Percentiles rank a stretch among this genome's conserved stretches.
These are phyloP conservation scores for Gopherus evgoodei DNA, from an alignment of 2,113 vertebrate genomes.

Conservation along the genomic window DNA sequence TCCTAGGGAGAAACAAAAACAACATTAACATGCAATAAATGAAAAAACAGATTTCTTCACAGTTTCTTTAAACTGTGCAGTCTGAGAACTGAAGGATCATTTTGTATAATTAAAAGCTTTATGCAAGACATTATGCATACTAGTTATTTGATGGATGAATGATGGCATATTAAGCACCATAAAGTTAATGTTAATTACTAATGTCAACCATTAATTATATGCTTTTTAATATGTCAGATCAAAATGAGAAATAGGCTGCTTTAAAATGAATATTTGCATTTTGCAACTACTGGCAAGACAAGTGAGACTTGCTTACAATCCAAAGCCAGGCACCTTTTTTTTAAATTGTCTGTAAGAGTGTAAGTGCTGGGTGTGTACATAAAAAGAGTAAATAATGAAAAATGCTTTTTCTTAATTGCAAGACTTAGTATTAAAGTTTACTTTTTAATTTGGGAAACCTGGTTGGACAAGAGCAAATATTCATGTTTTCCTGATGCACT, in stretches of 20 bases:
- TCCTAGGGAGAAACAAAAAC: constrained; percentile 78
- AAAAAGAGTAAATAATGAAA: constrained; percentile 12
- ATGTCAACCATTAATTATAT: constrained; percentile 86
- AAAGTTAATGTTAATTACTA: constrained; percentile 87
- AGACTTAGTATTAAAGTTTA: constrained; percentile 20
- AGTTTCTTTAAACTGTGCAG: constrained; percentile 26
- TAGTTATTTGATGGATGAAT: constrained; percentile 80
- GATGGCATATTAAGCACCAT: constrained; percentile 83
- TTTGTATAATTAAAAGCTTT: constrained; percentile 76
- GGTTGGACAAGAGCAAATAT: constrained; percentile 25
- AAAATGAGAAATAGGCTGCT: constrained; percentile 80
- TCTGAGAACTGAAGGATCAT: constrained; percentile 58
- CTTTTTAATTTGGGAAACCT: constrained; percentile 39
- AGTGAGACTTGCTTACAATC: constrained; percentile 62
- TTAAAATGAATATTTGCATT: constrained; percentile 73
- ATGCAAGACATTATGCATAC: constrained; percentile 68
- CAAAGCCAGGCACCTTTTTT: constrained; percentile 55
- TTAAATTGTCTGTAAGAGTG: not conserved
- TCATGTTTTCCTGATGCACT: constrained; percentile 40
- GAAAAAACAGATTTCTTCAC: constrained; percentile 19
- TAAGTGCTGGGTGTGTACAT: not conserved
- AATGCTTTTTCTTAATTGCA: constrained; percentile 30
- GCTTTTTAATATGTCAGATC: constrained; percentile 83
- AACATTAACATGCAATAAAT: constrained; percentile 44
- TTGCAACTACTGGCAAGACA: constrained; percentile 70